phyloP scores from a whole-genome alignment of 2,797 vertebrate species.

The Tapera naevia region DNA sequence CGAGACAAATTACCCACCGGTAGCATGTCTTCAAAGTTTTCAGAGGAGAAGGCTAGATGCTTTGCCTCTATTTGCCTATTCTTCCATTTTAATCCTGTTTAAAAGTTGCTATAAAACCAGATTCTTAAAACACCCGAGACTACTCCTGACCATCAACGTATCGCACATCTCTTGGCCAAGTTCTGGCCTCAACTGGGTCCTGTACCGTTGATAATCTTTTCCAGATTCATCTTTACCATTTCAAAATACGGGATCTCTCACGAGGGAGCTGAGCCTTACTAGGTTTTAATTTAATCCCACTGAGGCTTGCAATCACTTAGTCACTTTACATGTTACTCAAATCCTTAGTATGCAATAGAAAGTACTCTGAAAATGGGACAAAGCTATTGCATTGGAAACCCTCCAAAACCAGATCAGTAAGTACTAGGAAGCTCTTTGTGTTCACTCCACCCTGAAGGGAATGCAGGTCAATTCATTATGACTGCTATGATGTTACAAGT shows the following conservation, averaged over 20 bases:
- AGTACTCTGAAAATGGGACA: neutral
- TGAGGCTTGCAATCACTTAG: neutral
- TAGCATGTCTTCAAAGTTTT: neutral
- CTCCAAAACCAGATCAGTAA: neutral
- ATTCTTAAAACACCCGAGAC: neutral
- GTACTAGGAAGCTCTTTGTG: neutral
- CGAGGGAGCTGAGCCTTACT: neutral
- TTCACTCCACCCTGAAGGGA: neutral
- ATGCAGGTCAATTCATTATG: neutral
- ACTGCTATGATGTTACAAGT: neutral
- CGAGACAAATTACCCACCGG: neutral
- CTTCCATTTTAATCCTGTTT: neutral
- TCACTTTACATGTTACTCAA: neutral
- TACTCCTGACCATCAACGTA: neutral
- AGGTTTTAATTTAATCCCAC: neutral
- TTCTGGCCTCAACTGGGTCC: neutral
- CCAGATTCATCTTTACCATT: neutral
- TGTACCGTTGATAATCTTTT: neutral
- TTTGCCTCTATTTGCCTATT: neutral
- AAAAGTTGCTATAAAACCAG: neutral
- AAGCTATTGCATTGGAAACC: constrained; percentile 4
- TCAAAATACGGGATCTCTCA: neutral
- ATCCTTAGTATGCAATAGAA: neutral
- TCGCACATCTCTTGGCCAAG: neutral
- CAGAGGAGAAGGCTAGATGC: neutral